Base-by-base conservation (phyloP, 2,113 vertebrate species). In the Ptyas mucosa region DNA sequence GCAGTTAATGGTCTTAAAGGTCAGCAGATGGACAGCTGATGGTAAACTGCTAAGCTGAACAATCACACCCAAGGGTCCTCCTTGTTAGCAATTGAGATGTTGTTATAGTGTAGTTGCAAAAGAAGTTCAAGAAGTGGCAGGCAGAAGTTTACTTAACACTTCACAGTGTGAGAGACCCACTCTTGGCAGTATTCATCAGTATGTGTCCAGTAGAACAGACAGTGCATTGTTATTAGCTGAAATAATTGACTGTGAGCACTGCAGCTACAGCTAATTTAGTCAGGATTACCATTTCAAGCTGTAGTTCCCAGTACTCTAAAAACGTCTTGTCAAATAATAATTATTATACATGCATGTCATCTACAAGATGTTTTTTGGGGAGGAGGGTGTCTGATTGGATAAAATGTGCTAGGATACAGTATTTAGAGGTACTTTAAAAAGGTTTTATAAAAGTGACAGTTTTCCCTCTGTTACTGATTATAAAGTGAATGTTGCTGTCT, bases 301-400 rank as follows among this genome's bases (percentile, higher is more conserved):
- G 24, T 21, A 52, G 0, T 10, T 52, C 89, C 88, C 57, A 87
- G 69, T 9, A 34, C 3, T 89, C 21, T 91, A 58, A 91, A 57
- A 54, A 85, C 64, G 87, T 46, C 93, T 93, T 88, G 43, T 53
- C 90, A 21, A 1, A 1, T 93, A 18, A 43, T 69, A 94, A 69
- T 93, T 89, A 64, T 21, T 61, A 21, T 24, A 23, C 81, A 54
- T 90, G 0, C 88, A 92, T 94, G 57, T 95, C 21, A 93, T 55
- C 55, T 75, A 91, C n/a, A 94, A 88, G 61, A 11, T 49, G 29
- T 49, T 49, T 49, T 96, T 96, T 94, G 89, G 55, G 39, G n/a
- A 9, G 89, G 81, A 6, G 89, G 87, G 12, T 89, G 93, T 94
- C 57, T 14, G 53, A 6, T 39, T 49, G 85, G n/a, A 51, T 29